phyloP scores from a whole-genome alignment of 1,140 invertebrate species.

The Plutomurus gul region DNA sequence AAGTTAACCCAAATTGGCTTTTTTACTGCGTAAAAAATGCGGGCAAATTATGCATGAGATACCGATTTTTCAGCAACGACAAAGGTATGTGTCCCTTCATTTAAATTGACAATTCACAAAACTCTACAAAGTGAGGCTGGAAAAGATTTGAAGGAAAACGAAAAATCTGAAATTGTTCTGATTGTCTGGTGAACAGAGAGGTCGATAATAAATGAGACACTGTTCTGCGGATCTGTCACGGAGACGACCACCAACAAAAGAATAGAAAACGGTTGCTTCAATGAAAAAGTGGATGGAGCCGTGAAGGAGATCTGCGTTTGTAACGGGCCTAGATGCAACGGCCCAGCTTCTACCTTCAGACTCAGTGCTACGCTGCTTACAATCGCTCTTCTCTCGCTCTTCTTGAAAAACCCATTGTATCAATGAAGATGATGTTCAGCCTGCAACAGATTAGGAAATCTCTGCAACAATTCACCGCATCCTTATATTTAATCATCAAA shows the following conservation, averaged over 20 bases:
- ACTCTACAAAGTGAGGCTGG: not conserved
- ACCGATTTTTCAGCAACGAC: not conserved
- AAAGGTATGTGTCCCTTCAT: not conserved
- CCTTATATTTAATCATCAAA: too few relatives aligned
- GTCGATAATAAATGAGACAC: conserved; percentile 21
- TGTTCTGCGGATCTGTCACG: conserved; percentile 25
- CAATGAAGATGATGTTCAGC: not conserved
- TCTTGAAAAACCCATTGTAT: not conserved
- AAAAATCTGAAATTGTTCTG: not conserved
- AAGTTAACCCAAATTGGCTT: not conserved
- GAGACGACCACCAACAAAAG: not conserved
- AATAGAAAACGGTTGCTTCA: conserved; percentile 20
- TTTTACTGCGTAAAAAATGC: not conserved
- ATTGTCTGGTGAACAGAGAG: not conserved
- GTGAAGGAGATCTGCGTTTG: conserved; percentile 34
- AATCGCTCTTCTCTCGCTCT: not conserved
- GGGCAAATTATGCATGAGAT: not conserved
- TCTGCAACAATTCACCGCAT: too few relatives aligned
- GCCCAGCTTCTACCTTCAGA: not conserved
- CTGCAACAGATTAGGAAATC: not conserved
- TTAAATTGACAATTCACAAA: not conserved
- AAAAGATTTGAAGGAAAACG: too few relatives aligned
- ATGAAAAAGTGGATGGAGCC: not conserved
- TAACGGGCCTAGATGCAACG: not conserved
- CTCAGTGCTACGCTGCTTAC: not conserved